Evolutionary conservation across 2,797 vertebrate genomes (phyloP).

Genomic region (Phataginus tricuspis): DNA sequence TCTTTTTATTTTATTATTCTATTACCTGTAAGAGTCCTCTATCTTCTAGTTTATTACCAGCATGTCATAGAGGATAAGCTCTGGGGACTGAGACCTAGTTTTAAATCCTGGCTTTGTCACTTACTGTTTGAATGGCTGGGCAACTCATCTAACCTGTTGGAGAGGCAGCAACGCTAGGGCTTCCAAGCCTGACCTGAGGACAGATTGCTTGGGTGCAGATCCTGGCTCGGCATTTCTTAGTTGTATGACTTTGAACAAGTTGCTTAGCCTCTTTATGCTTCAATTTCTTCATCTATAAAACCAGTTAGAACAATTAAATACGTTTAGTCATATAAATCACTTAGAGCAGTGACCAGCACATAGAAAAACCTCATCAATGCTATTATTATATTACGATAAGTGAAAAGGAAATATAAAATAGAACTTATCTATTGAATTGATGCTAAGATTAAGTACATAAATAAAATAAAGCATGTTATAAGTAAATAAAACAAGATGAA

Average conservation of each 20-base stretch:
- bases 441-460: not conserved
- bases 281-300: conserved; percentile 32
- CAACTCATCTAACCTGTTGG: not conserved
- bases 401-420: conserved; percentile 40
- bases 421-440: not conserved
- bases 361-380: conserved; percentile 26
- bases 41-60: conserved; percentile 10
- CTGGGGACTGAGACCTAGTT: not conserved
- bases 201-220: not conserved
- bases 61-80: not conserved
- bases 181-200: not conserved
- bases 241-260: conserved; percentile 48
- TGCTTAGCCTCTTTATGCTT: conserved; percentile 45
- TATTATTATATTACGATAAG: not conserved
- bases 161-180: not conserved
- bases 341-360: not conserved
- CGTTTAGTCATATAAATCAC: conserved; percentile 5
- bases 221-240: not conserved
- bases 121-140: not conserved
- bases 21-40: not conserved
- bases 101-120: not conserved
- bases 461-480: not conserved
- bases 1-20: conserved; percentile 21
- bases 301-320: conserved; percentile 44
- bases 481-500: not conserved